These are phyloP conservation scores for Iguana delicatissima DNA, from an alignment of 2,797 vertebrate genomes.

Conservation along the genomic window DNA sequence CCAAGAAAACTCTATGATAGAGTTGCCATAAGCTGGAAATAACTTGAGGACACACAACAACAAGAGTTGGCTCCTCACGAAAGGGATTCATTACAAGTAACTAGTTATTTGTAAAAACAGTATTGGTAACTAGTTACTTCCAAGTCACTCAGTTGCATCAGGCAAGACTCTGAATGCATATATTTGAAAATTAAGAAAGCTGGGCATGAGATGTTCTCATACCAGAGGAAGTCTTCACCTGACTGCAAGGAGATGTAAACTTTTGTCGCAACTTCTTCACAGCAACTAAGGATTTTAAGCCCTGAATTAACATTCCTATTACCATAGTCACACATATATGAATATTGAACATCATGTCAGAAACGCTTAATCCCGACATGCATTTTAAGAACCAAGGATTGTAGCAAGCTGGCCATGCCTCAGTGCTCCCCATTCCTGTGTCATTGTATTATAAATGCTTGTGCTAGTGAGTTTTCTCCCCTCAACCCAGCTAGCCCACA, in stretches of 20 bases:
- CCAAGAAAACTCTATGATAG: too few species aligned
- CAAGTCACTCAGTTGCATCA: not conserved
- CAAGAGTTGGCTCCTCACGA: too few species aligned
- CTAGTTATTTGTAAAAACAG: too few species aligned
- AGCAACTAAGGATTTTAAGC: conserved; percentile 15
- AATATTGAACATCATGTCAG: conserved; percentile 12
- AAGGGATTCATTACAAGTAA: too few species aligned
- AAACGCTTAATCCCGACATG: not conserved
- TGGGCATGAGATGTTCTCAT: not conserved
- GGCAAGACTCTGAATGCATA: not conserved
- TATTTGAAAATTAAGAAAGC: not conserved
- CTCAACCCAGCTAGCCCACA: not conserved
- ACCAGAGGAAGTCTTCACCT: not conserved
- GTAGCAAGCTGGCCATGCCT: conserved; percentile 31
- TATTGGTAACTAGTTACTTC: too few species aligned
- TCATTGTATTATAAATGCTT: conserved; percentile 2
- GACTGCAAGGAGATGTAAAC: not conserved
- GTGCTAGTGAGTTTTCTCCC: not conserved
- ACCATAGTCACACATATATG: not conserved
- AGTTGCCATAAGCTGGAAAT: too few species aligned
- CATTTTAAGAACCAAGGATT: not conserved
- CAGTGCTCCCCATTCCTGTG: not conserved
- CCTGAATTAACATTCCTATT: conserved; percentile 38
- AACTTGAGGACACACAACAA: too few species aligned
- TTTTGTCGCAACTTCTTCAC: not conserved